Conservation (phyloP, 2,797 vertebrate genomes). For the Rhabdophis nuchalis region DNA sequence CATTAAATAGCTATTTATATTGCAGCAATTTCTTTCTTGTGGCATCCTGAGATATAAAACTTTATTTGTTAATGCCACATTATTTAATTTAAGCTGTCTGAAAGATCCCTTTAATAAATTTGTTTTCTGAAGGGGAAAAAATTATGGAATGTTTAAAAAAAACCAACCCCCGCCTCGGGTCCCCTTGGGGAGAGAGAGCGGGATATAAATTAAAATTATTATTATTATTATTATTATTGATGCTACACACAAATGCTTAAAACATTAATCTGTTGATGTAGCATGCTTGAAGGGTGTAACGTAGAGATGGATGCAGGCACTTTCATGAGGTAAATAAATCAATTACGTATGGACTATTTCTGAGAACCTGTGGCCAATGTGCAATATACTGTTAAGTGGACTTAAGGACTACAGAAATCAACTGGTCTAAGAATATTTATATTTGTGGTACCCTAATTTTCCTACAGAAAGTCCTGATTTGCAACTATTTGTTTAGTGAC, state of each 20-base stretch:
- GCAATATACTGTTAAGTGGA: not conserved
- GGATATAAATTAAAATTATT: too few relatives aligned
- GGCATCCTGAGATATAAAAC: constrained; percentile 19
- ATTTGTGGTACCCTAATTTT: not conserved
- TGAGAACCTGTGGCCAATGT: not conserved
- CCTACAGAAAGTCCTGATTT: not conserved
- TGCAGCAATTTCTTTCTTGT: constrained; percentile 29
- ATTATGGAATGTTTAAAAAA: constrained; percentile 26
- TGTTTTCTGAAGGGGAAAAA: constrained; percentile 42
- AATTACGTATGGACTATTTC: not conserved
- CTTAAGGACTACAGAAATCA: not conserved
- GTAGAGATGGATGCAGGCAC: not conserved
- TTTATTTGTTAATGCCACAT: constrained; percentile 56
- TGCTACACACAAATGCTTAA: constrained; percentile 44
- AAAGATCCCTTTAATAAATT: constrained; percentile 59
- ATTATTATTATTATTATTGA: too few relatives aligned
- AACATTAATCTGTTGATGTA: constrained; percentile 46
- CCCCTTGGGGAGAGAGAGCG: too few relatives aligned
- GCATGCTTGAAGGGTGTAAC: constrained; percentile 35
- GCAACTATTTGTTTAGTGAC: not conserved
- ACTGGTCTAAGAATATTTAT: not conserved
- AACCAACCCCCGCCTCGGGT: too few relatives aligned
- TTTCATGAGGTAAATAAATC: not conserved
- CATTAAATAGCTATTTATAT: constrained; percentile 58
- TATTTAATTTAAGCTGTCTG: constrained; percentile 60